These are phyloP conservation scores for Cacatua alba DNA, from an alignment of 2,113 vertebrate genomes.

Conservation along the genomic window DNA sequence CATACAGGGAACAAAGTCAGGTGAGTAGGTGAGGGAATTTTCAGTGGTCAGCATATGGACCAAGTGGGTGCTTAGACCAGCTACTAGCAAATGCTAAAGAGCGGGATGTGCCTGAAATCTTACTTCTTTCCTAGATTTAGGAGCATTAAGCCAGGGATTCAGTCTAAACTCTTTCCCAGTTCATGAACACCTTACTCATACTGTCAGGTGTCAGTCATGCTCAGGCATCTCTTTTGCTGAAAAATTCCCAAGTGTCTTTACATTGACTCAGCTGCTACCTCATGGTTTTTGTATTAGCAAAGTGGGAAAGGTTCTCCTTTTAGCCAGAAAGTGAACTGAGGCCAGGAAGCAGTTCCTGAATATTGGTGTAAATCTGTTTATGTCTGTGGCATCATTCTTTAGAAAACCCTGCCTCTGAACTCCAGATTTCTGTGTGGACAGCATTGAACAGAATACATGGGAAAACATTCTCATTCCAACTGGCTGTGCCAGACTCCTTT, in stretches of 20 bases:
- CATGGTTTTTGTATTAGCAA: rapidly evolving
- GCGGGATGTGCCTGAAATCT: not conserved
- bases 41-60: not conserved
- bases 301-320: not conserved
- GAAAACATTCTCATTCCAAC: not conserved
- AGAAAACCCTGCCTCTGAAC: not conserved
- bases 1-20: rapidly evolving
- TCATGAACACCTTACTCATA: not conserved
- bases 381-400: not conserved
- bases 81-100: not conserved
- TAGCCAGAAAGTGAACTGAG: not conserved
- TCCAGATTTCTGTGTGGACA: not conserved
- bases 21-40: not conserved
- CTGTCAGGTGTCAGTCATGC: not conserved
- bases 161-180: not conserved
- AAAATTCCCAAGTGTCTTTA: not conserved
- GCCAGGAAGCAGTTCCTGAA: not conserved
- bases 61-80: not conserved
- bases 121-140: not conserved
- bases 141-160: rapidly evolving
- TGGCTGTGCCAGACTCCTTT: rapidly evolving
- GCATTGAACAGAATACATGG: not conserved
- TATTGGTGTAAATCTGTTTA: not conserved
- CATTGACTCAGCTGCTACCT: not conserved
- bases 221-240: not conserved